Evolutionary conservation across 1,140 invertebrate species (phyloP).

Genomic region (Berghia stephanieae): DNA sequence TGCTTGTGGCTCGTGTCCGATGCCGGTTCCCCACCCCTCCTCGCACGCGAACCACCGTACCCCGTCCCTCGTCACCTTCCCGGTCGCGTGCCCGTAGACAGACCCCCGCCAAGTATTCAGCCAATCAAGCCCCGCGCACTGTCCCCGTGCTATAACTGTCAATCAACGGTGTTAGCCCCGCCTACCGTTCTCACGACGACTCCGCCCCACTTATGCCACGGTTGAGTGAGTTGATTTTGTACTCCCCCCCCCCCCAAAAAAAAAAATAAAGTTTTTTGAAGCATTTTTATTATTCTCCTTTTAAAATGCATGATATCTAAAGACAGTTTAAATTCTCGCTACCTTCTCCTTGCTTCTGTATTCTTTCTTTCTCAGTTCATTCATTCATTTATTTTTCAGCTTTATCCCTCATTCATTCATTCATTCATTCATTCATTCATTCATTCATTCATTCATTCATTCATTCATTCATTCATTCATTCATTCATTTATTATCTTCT

Average conservation of each 20-base stretch:
- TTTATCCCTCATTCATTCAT: no score
- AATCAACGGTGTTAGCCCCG: not conserved
- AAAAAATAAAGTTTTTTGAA: no score
- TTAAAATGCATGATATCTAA: no score
- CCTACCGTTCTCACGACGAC: not conserved
- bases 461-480: not conserved
- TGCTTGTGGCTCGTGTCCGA: conserved; percentile 22
- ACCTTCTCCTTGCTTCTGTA: no score
- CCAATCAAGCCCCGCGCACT: not conserved
- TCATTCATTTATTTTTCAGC: no score
- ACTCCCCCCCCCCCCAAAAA: not conserved
- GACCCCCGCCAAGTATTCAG: not conserved
- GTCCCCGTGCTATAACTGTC: not conserved
- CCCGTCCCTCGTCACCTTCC: not conserved
- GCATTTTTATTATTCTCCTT: no score
- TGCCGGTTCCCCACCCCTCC: not conserved
- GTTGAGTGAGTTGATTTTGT: not conserved
- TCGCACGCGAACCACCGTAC: no score
- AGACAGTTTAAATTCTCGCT: no score
- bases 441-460: not conserved
- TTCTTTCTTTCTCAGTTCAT: no score
- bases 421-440: not conserved
- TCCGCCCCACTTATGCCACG: not conserved
- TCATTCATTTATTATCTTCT: not conserved
- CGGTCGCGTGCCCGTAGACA: conserved; percentile 23